phyloP scores from a whole-genome alignment of 2,113 vertebrate genomes.

The Thunnus maccoyii region DNA sequence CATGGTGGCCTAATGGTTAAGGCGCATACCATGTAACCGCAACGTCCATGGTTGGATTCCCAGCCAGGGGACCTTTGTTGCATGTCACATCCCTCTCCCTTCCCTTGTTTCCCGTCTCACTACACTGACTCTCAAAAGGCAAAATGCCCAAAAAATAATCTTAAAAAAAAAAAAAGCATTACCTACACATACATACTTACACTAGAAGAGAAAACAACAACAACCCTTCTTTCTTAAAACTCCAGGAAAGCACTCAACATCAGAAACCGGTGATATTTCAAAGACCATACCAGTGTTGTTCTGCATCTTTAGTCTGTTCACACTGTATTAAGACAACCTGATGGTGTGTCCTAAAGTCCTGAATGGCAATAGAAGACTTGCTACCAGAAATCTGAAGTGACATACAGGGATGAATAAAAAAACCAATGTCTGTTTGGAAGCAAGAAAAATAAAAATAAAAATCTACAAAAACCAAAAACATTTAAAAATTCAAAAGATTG shows the following conservation, averaged over 20 bases:
- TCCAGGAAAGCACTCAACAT: slow-evolving; percentile 17
- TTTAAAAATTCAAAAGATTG: too few species aligned
- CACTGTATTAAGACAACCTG: not conserved
- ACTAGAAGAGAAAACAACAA: not conserved
- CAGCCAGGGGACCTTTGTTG: too few species aligned
- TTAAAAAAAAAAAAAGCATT: not conserved
- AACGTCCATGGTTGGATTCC: too few species aligned
- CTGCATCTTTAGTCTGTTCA: not conserved
- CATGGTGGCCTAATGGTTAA: too few species aligned
- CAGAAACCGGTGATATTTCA: not conserved
- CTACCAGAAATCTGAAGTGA: not conserved
- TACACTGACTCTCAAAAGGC: too few species aligned
- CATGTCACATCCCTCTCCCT: too few species aligned
- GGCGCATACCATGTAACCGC: too few species aligned
- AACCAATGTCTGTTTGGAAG: not conserved
- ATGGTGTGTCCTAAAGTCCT: not conserved
- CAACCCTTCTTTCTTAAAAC: not conserved
- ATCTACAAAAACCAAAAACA: too few species aligned
- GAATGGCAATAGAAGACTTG: not conserved
- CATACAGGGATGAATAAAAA: not conserved
- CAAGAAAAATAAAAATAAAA: not conserved
- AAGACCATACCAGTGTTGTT: not conserved
- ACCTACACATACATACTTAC: not conserved
- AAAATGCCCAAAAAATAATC: too few species aligned
- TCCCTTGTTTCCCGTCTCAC: too few species aligned